phyloP scores from a whole-genome alignment of 2,888 invertebrate genomes.

The Dastarcus helophoroides region DNA sequence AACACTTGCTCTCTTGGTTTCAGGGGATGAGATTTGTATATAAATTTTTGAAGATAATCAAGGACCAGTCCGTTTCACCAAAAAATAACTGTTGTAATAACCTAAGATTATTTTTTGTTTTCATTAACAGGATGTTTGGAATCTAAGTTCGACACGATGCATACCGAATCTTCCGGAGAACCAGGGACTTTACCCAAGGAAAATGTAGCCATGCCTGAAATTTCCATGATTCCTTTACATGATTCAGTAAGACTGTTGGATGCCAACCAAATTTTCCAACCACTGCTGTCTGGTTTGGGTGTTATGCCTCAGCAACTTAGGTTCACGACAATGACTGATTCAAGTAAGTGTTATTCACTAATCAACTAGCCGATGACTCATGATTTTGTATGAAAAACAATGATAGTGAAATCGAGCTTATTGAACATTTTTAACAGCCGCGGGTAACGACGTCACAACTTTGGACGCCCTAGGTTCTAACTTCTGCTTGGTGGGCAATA shows the following conservation, averaged over 20 bases:
- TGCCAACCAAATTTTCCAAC: slow-evolving; percentile 89
- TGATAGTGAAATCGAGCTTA: no score
- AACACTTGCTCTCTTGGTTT: no score
- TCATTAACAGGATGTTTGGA: slow-evolving; percentile 27
- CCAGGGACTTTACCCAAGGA: slow-evolving; percentile 42
- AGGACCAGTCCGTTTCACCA: no score
- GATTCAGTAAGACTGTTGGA: slow-evolving; percentile 77
- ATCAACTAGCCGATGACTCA: no score
- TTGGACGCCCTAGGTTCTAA: slow-evolving; percentile 84
- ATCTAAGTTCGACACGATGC: slow-evolving; percentile 33
- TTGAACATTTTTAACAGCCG: no score
- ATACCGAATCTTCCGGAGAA: slow-evolving; percentile 37
- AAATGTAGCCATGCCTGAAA: slow-evolving; percentile 35
- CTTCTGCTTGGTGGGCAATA: slow-evolving; percentile 68
- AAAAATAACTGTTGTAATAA: no score
- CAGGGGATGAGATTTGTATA: no score
- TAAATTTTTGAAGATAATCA: no score
- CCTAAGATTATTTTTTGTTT: no score
- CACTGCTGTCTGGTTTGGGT: slow-evolving; percentile 76
- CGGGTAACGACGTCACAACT: slow-evolving; percentile 49
- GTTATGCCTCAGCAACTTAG: slow-evolving; percentile 82
- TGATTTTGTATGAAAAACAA: no score
- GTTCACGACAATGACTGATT: slow-evolving; percentile 33
- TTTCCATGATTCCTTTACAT: slow-evolving; percentile 64
- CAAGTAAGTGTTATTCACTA: slow-evolving; percentile 23